phyloP scores from a whole-genome alignment of 2,113 vertebrate species.

The Paraplagusia blochii region DNA sequence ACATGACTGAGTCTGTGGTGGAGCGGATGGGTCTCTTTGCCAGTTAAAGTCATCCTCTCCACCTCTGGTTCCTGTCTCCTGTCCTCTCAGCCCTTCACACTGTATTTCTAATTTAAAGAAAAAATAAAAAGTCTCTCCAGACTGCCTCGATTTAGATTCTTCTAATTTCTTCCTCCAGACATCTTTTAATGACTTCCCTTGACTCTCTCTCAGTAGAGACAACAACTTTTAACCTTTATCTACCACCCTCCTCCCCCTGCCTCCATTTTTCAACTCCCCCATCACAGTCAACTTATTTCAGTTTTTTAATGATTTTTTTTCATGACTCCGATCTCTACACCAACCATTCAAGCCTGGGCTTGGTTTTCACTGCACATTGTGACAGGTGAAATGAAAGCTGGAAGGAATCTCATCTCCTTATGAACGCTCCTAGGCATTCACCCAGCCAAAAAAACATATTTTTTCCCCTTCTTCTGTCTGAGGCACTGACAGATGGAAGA shows the following conservation, averaged over 20 bases:
- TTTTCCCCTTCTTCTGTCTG: slow-evolving; percentile 42
- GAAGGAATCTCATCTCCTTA: slow-evolving; percentile 78
- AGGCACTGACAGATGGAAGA: slow-evolving; percentile 41
- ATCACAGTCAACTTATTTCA: slow-evolving; percentile 69
- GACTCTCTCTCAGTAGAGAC: slow-evolving; percentile 72
- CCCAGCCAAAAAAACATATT: slow-evolving; percentile 55
- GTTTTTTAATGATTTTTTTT: slow-evolving; percentile 76
- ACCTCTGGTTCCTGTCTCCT: slow-evolving; percentile 42
- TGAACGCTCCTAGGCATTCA: slow-evolving; percentile 71
- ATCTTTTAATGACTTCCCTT: slow-evolving; percentile 70
- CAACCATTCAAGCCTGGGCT: slow-evolving; percentile 60
- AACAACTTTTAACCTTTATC: slow-evolving; percentile 72
- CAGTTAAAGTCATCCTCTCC: slow-evolving; percentile 58
- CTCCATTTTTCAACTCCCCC: slow-evolving; percentile 27
- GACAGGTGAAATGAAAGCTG: slow-evolving; percentile 77
- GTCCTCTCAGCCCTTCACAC: slow-evolving; percentile 24
- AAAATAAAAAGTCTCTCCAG: slow-evolving; percentile 50
- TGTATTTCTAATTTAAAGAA: slow-evolving; percentile 63
- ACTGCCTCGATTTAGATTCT: slow-evolving; percentile 64
- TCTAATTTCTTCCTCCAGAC: slow-evolving; percentile 76
- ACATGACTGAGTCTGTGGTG: slow-evolving; percentile 55
- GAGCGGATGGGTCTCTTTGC: slow-evolving; percentile 58
- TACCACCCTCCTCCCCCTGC: slow-evolving; percentile 22
- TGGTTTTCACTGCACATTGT: slow-evolving; percentile 62
- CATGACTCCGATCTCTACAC: slow-evolving; percentile 69